These are phyloP conservation scores for Oplegnathus fasciatus DNA, from an alignment of 2,113 vertebrate genomes.

Conservation along the genomic window DNA sequence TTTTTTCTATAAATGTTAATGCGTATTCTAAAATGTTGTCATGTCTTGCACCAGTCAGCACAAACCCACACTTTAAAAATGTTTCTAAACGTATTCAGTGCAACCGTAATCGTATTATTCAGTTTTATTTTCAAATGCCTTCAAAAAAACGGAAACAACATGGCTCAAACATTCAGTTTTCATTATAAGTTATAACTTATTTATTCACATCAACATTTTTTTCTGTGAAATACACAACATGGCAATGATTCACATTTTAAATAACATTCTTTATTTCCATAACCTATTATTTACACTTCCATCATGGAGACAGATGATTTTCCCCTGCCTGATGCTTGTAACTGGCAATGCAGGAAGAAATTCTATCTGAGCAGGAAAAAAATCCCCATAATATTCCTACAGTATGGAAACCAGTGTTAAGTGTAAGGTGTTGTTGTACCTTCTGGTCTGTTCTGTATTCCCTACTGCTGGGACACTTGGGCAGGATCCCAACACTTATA, in stretches of 20 bases:
- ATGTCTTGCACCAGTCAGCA: neutral
- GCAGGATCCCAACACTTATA: neutral
- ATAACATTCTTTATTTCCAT: constrained; percentile 81
- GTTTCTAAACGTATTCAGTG: neutral
- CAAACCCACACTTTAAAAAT: neutral
- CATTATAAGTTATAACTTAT: constrained; percentile 78
- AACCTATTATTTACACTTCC: constrained; percentile 79
- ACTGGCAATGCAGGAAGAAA: neutral
- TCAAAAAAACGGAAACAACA: constrained; percentile 62
- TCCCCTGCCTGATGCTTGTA: neutral
- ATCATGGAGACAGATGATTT: neutral
- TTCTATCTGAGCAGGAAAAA: neutral
- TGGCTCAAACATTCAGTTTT: constrained; percentile 75
- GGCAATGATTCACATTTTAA: constrained; percentile 78
- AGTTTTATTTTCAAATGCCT: constrained; percentile 74
- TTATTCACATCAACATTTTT: constrained; percentile 74
- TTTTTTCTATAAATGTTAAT: neutral
- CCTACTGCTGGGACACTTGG: neutral
- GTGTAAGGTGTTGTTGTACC: constrained; percentile 7
- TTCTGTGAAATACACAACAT: constrained; percentile 70
- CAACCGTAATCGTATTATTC: constrained; percentile 20
- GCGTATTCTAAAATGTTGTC: neutral
- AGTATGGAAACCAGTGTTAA: neutral
- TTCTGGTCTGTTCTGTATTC: neutral
- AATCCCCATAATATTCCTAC: neutral